Conservation (phyloP, 2,113 vertebrate genomes). For the Maccullochella peelii region DNA sequence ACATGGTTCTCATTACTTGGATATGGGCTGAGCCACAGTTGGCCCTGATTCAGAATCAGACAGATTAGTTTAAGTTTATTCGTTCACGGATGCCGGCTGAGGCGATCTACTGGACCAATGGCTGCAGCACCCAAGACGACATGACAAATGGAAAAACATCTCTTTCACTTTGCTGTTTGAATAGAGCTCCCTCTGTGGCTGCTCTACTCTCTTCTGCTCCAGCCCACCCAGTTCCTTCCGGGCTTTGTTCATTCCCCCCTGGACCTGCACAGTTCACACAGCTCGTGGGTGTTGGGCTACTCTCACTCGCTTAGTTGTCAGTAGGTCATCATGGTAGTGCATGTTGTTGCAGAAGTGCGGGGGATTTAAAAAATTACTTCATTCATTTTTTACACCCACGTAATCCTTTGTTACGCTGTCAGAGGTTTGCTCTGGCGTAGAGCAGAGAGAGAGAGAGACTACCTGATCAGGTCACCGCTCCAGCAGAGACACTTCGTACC, state of each 20-base stretch:
- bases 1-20: too few relatives aligned
- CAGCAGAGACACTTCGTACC: neutral
- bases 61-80: neutral
- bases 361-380: conserved; percentile 25
- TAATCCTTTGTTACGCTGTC: neutral
- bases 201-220: neutral
- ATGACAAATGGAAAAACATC: neutral
- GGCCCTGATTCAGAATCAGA: neutral
- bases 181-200: neutral
- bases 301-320: neutral
- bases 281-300: conserved; percentile 9
- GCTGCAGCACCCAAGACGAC: neutral
- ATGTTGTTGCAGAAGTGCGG: conserved; percentile 5
- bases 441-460: neutral
- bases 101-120: too few relatives aligned
- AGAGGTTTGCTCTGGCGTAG: neutral
- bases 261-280: neutral
- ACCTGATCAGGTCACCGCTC: neutral
- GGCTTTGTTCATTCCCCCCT: neutral
- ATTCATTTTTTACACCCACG: conserved; percentile 29
- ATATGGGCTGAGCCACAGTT: too few relatives aligned
- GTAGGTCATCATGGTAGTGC: neutral
- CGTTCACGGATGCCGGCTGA: too few relatives aligned
- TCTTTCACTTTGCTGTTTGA: neutral
- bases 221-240: neutral